Evolutionary conservation across 1,140 invertebrate species (phyloP).

Genomic region (Atta texana): DNA sequence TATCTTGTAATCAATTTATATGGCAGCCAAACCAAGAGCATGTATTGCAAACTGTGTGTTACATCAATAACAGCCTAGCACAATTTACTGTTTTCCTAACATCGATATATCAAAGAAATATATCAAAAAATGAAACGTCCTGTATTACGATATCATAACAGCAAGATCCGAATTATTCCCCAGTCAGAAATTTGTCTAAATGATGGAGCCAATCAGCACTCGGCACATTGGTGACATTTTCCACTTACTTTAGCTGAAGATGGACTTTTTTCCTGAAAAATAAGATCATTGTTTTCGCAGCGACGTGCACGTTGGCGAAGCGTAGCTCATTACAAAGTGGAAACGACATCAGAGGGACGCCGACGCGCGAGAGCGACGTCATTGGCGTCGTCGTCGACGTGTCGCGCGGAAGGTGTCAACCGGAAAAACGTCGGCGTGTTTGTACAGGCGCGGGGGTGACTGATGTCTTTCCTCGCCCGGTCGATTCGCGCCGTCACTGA

Average conservation of each 20-base stretch:
- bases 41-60: too few relatives aligned
- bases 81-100: too few relatives aligned
- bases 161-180: too few relatives aligned
- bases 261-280: conserved; percentile 51
- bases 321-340: conserved; percentile 34
- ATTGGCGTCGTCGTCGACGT: conserved; percentile 49
- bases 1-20: too few relatives aligned
- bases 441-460: conserved; percentile 56
- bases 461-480: conserved; percentile 27
- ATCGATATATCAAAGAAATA: too few relatives aligned
- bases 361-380: conserved; percentile 55
- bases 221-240: too few relatives aligned
- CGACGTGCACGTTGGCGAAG: conserved; percentile 37
- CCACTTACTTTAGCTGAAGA: not conserved
- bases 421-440: conserved; percentile 62
- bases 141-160: too few relatives aligned
- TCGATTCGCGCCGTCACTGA: conserved; percentile 63
- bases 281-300: conserved; percentile 62
- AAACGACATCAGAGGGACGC: conserved; percentile 60
- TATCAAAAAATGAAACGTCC: too few relatives aligned
- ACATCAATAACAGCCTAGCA: too few relatives aligned
- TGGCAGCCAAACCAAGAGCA: too few relatives aligned
- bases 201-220: too few relatives aligned
- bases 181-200: too few relatives aligned
- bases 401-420: conserved; percentile 47